phyloP scores from a whole-genome alignment of 2,113 vertebrate species.

The Xenotilapia longispinis region DNA sequence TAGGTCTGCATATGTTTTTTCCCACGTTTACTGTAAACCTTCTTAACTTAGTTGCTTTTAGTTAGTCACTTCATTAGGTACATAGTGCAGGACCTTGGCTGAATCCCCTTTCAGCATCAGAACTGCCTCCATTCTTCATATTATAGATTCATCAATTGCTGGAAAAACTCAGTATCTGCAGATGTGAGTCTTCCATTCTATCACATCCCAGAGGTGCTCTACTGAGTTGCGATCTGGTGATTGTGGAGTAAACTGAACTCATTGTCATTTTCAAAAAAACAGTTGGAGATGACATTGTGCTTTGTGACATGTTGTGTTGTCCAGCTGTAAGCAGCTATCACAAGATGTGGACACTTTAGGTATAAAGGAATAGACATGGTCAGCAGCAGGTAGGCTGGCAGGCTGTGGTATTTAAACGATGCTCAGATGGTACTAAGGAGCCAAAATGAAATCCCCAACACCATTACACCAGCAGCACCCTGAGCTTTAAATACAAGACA shows the following conservation, averaged over 20 bases:
- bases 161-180: not conserved
- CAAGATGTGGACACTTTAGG: not conserved
- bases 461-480: not conserved
- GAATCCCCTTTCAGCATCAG: rapidly evolving
- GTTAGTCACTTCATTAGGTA: not conserved
- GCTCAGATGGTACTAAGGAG: not conserved
- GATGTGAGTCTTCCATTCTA: not conserved
- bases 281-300: not conserved
- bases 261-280: not conserved
- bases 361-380: not conserved
- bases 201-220: not conserved
- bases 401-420: not conserved
- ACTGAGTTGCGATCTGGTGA: rapidly evolving
- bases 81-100: rapidly evolving
- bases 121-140: not conserved
- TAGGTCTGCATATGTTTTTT: not conserved
- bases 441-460: not conserved
- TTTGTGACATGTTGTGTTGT: not conserved
- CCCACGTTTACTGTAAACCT: not conserved
- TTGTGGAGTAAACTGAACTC: not conserved
- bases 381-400: not conserved
- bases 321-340: not conserved
- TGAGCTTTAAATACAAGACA: not conserved
- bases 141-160: rapidly evolving
- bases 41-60: not conserved